Evolutionary conservation across 2,113 vertebrate species (phyloP).

Genomic region (Zosterops hypoxanthus): DNA sequence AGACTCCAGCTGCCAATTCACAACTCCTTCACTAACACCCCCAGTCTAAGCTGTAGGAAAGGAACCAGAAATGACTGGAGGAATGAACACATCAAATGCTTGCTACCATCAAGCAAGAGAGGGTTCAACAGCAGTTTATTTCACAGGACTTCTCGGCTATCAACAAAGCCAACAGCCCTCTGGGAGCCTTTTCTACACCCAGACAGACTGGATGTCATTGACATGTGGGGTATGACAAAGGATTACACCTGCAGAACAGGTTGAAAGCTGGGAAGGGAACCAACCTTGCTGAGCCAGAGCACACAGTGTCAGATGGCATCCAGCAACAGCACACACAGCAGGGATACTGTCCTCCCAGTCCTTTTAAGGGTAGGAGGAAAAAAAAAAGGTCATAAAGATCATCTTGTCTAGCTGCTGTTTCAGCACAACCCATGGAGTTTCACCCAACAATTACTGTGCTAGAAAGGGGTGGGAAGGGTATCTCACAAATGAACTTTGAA

Average conservation of each 20-base stretch:
- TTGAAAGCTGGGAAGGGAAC: neutral
- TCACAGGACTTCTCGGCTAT: neutral
- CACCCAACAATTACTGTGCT: neutral
- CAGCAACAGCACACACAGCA: neutral
- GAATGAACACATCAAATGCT: fast-evolving
- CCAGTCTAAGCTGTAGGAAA: neutral
- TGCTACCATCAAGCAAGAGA: neutral
- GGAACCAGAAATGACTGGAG: neutral
- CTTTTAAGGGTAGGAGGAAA: neutral
- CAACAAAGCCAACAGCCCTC: neutral
- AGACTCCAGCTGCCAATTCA: neutral
- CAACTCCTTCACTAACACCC: neutral
- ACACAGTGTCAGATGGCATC: neutral
- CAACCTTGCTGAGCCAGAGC: neutral
- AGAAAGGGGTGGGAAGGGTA: neutral
- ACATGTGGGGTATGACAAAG: neutral
- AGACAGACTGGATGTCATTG: neutral
- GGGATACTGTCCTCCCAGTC: neutral
- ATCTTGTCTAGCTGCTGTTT: neutral
- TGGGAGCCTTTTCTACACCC: neutral
- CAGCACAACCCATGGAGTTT: neutral
- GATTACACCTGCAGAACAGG: neutral
- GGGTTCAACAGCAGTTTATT: fast-evolving
- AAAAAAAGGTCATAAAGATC: neutral
- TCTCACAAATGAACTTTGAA: neutral